Evolutionary conservation across 2,888 invertebrate species (phyloP).

Genomic region (Cheilosia urbana): DNA sequence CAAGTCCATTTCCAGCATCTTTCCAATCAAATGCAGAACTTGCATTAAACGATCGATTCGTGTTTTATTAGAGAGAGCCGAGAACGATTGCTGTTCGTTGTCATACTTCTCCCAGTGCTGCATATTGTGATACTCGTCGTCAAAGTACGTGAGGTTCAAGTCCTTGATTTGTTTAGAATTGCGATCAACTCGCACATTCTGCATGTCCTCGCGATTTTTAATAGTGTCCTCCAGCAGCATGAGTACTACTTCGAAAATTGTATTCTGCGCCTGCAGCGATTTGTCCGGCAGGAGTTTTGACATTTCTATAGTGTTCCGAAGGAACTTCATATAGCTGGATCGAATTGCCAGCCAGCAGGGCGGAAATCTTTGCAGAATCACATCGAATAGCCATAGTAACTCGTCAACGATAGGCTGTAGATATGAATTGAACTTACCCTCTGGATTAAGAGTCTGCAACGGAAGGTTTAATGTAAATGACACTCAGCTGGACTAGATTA

Average conservation of each 20-base stretch:
- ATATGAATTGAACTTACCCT: slow-evolving; percentile 57
- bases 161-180: neutral
- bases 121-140: slow-evolving; percentile 76
- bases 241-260: slow-evolving; percentile 77
- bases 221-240: slow-evolving; percentile 78
- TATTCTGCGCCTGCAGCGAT: slow-evolving; percentile 66
- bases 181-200: neutral
- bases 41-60: slow-evolving; percentile 85
- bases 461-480: neutral
- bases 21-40: slow-evolving; percentile 84
- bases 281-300: slow-evolving; percentile 73
- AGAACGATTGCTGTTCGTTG: slow-evolving; percentile 76
- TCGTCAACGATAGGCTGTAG: slow-evolving; percentile 77
- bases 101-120: slow-evolving; percentile 80
- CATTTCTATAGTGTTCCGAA: slow-evolving; percentile 76
- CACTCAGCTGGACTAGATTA: neutral
- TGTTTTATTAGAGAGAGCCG: slow-evolving; percentile 79
- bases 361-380: slow-evolving; percentile 80
- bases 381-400: slow-evolving; percentile 78
- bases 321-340: slow-evolving; percentile 78
- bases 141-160: slow-evolving; percentile 18
- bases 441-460: slow-evolving; percentile 77
- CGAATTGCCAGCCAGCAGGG: slow-evolving; percentile 82
- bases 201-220: slow-evolving; percentile 65
- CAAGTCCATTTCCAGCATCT: slow-evolving; percentile 86